phyloP scores from a whole-genome alignment of 2,797 vertebrate genomes.

The Intellagama lesueurii region DNA sequence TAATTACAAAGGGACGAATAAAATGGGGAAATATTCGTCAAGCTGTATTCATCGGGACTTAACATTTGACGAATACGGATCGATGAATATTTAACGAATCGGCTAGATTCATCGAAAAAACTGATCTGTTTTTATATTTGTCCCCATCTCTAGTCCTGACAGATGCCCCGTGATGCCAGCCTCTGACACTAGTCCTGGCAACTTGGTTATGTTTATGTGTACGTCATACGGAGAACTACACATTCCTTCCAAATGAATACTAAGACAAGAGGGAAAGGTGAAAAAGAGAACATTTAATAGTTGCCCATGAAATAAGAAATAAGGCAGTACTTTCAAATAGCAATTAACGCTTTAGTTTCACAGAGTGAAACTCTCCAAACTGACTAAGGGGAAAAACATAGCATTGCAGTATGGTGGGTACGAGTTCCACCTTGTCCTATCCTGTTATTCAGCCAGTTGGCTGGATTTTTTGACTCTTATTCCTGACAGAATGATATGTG shows the following conservation, averaged over 20 bases:
- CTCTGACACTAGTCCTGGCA: not conserved
- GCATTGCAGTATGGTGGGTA: fast-evolving
- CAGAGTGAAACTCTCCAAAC: not conserved
- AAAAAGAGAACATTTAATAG: not conserved
- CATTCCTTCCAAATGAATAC: constrained; percentile 4
- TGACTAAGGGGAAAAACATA: not conserved
- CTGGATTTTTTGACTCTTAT: not conserved
- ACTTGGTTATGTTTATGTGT: not conserved
- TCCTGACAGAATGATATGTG: constrained; percentile 1
- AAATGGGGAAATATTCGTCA: no score
- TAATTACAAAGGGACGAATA: no score
- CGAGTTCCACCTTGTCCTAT: not conserved
- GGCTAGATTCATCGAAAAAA: no score
- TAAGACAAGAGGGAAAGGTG: not conserved
- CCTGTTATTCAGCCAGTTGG: not conserved
- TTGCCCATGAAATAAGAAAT: constrained; percentile 7
- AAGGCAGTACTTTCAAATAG: not conserved
- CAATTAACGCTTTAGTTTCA: not conserved
- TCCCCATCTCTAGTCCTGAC: no score
- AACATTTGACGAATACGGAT: no score
- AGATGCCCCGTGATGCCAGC: not conserved
- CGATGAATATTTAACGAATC: no score
- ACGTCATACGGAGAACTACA: not conserved
- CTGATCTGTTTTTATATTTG: no score
- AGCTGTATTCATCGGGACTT: no score